Percentiles rank a stretch among this genome's conserved stretches.
These are phyloP conservation scores for Vanessa tameamea DNA, from an alignment of 1,140 invertebrate species.

Conservation along the genomic window DNA sequence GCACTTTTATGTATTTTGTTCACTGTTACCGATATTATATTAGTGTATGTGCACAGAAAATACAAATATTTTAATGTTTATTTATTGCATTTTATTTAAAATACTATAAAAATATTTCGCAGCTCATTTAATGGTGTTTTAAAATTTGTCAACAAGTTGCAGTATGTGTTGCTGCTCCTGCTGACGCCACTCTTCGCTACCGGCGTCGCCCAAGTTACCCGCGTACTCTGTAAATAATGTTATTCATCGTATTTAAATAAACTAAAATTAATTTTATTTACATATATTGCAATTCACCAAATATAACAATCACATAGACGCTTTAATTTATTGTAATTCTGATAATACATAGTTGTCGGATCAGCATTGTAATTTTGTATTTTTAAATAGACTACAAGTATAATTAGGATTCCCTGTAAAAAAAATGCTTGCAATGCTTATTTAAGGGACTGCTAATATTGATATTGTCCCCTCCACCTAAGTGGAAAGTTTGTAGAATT, in stretches of 20 bases:
- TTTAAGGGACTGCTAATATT: too few species aligned
- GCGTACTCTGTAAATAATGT: constrained; percentile 89
- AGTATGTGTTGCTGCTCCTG: constrained; percentile 95
- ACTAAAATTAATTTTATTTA: neutral
- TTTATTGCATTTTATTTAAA: constrained; percentile 19
- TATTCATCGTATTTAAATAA: neutral
- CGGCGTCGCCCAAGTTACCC: constrained; percentile 95
- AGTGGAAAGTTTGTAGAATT: too few species aligned
- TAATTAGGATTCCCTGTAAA: too few species aligned
- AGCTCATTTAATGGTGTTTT: constrained; percentile 13
- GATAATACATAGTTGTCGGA: too few species aligned
- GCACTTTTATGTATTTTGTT: constrained; percentile 30
- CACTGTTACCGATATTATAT: constrained; percentile 38
- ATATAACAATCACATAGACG: too few species aligned
- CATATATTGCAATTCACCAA: too few species aligned
- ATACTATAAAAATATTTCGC: neutral
- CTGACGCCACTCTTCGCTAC: constrained; percentile 89
- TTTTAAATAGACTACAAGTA: too few species aligned
- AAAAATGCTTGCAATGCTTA: too few species aligned
- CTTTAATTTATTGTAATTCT: too few species aligned
- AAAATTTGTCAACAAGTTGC: constrained; percentile 97
- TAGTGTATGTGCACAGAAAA: constrained; percentile 33
- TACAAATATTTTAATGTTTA: constrained; percentile 39
- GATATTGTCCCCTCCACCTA: too few species aligned
- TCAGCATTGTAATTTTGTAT: too few species aligned